Percentiles rank a stretch among this genome's conserved stretches.
Evolutionary conservation across 2,797 vertebrate genomes (phyloP).

Genomic region (Sciurus vulgaris): DNA sequence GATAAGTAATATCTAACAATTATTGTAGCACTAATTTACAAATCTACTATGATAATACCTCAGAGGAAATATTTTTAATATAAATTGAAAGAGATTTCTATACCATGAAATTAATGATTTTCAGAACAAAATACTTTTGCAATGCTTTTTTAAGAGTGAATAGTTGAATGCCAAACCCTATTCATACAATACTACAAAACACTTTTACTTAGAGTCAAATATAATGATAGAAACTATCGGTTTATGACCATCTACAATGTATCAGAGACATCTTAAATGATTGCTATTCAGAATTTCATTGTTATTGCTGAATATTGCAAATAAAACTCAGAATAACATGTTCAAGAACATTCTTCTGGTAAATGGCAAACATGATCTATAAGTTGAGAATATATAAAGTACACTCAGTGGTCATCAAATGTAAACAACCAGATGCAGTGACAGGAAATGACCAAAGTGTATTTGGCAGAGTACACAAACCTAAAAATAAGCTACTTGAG

Average conservation of each 20-base stretch:
- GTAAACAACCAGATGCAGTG: background rate
- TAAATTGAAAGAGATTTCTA: slow-evolving; percentile 7
- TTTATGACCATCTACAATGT: background rate
- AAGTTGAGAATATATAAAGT: background rate
- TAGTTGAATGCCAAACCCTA: background rate
- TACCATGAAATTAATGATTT: background rate
- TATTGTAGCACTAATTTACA: background rate
- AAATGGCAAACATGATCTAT: background rate
- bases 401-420: background rate
- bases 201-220: background rate
- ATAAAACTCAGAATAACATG: slow-evolving; percentile 3
- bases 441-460: background rate
- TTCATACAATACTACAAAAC: background rate
- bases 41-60: background rate
- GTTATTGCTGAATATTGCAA: background rate
- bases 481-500: background rate
- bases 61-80: background rate
- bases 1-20: slow-evolving; percentile 3
- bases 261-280: background rate
- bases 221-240: background rate
- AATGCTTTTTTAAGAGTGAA: background rate
- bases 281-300: background rate
- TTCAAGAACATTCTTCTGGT: background rate
- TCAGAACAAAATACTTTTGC: background rate
- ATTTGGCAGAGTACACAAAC: too few species aligned